Base-by-base conservation (phyloP, 2,797 vertebrate species). In the Channa striata region DNA sequence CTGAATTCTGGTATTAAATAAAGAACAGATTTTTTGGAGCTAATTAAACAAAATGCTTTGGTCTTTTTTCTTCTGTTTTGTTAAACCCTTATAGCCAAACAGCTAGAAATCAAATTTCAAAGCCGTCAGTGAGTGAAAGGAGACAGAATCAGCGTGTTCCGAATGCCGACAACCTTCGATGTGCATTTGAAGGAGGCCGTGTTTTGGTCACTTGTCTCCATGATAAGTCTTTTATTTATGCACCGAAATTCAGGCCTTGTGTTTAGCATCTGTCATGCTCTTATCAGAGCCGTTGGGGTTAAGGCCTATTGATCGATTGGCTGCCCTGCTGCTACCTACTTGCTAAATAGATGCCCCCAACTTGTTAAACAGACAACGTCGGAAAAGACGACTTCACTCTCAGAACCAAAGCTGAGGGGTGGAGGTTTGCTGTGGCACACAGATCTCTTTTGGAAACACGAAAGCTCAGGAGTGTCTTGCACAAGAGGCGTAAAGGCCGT, bases 241-340 rank as follows among this genome's bases (percentile, higher is more conserved):
- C 64, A 25, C 47, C 65, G 71, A 77, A 82, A 78, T 80, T 67
- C 70, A 48, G 59, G 59, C 81, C 85, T 85, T 83, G 85, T 92
- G 89, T 89, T 91, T 85, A 85, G 74, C 78, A 90, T 91, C 85
- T 54, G 71, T 91, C 86, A 90, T 57, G 72, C 78, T 85, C 86
- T 92, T 88, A 92, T 93, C 90, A 72, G 71, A 73, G 17, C 76
- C 39, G 74, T 66, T 79, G 81, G 81, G 74, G 82, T 64, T 57
- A 46, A 66, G 39, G 68, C 75, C 82, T 75, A 68, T 84, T 90
- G 86, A 88, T 90, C 64, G 48, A 90, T 87, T 9, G 72, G 21
- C 64, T 62, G 54, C 77, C 74, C 51, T 49, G 19, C 66, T 63
- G 57, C 77, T 63, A 30, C 25, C 25, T 30, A 30, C 75, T 50